Base-by-base conservation (phyloP, 2,888 invertebrate genomes). In the Drosophila tanythrix region DNA sequence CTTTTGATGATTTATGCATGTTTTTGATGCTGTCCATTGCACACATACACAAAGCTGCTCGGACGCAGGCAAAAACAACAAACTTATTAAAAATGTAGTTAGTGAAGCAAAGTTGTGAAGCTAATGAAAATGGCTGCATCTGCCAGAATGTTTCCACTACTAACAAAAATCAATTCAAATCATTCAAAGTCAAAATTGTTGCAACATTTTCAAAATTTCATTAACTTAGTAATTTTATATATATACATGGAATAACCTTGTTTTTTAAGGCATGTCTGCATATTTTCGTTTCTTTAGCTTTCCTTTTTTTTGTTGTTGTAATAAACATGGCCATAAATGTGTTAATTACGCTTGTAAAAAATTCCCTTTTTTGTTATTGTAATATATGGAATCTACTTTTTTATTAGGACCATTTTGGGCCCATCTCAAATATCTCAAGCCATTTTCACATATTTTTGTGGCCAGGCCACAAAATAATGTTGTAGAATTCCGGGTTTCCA, bases 1-100 rank as follows among this genome's bases (percentile, higher is more conserved):
- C 87, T 83, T 89, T 89, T 88, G 88, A 83, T 87, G 87, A 87
- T 87, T 87, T 87, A 87, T 87, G 87, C 88, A 85, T 89, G 87
- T 82, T 88, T 87, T 87, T 80, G 83, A 82, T 79, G 80, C 73
- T 70, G 51, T 69, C 57, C 73, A 63, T 63, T 76, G 36, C 59
- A 40, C 56, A 5, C 55, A 51, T 13, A 36, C 33, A 33, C 21
- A 33, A 2, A 35, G 18, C 31, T 11, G 18, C 36, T 53, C 53
- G 8, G 18, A 25, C 53, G 56, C 15, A 57, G 43, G 60, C 48
- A 66, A 75, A 59, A 80, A 74, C 63, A 82, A 75, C 74, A 76
- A 70, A 88, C 76, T 72, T 81, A 84, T 88, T 85, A 88, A 84
- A 81, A 69, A 84, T 88, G 70, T 83, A 81, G 83, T 69, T 36